These are phyloP conservation scores for Mormyrops boulengeri DNA, from an alignment of 2,797 vertebrate species.

Conservation along the genomic window DNA sequence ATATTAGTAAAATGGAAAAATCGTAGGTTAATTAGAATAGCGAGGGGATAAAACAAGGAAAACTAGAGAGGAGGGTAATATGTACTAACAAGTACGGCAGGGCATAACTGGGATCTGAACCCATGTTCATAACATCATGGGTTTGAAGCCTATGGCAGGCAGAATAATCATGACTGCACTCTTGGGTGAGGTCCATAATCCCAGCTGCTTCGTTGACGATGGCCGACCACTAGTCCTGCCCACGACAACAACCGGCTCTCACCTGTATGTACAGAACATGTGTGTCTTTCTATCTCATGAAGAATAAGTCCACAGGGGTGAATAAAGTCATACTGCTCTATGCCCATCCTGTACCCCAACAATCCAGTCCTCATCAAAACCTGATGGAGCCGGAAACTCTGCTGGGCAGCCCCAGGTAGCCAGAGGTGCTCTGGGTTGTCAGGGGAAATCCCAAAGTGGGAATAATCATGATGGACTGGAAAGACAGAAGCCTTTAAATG, in stretches of 20 bases:
- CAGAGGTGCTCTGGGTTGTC: slow-evolving; percentile 9
- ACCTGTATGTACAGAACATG: not conserved
- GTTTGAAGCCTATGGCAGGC: not conserved
- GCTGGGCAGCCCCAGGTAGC: not conserved
- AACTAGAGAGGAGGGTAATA: not conserved
- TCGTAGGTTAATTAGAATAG: not conserved
- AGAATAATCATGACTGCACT: not conserved
- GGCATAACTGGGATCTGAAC: not conserved
- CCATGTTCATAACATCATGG: not conserved
- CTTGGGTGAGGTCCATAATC: not conserved
- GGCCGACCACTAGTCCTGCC: not conserved
- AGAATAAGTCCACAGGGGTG: not conserved
- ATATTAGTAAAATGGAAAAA: not conserved
- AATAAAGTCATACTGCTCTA: not conserved
- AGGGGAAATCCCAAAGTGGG: slow-evolving; percentile 16
- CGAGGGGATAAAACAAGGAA: not conserved
- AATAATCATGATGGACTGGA: not conserved
- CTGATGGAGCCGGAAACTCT: not conserved
- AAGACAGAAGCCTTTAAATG: not conserved
- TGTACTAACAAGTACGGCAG: not conserved
- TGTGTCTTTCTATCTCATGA: not conserved
- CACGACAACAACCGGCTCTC: not conserved
- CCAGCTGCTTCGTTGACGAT: not conserved
- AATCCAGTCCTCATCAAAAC: not conserved
- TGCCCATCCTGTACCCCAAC: not conserved